Conservation (phyloP, 2,888 invertebrate species). For the Epinotia bilunana region DNA sequence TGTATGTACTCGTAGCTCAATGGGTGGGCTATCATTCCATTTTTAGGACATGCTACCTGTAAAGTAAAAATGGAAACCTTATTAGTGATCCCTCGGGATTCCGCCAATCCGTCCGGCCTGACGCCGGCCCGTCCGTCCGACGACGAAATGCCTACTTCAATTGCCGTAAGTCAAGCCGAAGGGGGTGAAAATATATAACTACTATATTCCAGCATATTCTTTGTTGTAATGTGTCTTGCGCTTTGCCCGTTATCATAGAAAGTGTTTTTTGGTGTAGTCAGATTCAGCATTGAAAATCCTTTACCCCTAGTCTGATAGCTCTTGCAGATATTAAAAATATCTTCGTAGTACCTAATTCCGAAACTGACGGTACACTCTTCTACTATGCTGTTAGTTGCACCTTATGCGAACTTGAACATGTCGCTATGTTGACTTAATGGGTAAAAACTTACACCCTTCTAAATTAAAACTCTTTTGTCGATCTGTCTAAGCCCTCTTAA, state of each 20-base stretch:
- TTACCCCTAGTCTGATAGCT: background rate
- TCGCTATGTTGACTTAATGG: background rate
- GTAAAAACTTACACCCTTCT: background rate
- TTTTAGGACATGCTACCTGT: background rate
- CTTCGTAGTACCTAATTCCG: background rate
- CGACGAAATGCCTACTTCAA: background rate
- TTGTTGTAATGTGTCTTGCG: background rate
- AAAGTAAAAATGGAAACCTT: slow-evolving; percentile 2
- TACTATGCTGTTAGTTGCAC: background rate
- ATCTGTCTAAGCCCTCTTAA: background rate
- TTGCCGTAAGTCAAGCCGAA: background rate
- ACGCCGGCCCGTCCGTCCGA: background rate
- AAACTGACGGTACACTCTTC: too few species aligned
- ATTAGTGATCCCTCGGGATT: background rate
- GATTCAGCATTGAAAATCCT: background rate
- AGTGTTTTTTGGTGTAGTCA: background rate
- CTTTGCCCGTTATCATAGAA: background rate
- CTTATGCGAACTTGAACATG: background rate
- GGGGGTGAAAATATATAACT: background rate
- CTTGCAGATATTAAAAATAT: background rate
- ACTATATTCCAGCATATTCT: background rate
- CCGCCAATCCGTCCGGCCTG: background rate
- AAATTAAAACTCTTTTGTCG: background rate
- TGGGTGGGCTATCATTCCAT: background rate
- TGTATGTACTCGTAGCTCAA: background rate